These are phyloP conservation scores for Hanleya hanleyi DNA, from an alignment of 2,888 invertebrate genomes.

Conservation along the genomic window DNA sequence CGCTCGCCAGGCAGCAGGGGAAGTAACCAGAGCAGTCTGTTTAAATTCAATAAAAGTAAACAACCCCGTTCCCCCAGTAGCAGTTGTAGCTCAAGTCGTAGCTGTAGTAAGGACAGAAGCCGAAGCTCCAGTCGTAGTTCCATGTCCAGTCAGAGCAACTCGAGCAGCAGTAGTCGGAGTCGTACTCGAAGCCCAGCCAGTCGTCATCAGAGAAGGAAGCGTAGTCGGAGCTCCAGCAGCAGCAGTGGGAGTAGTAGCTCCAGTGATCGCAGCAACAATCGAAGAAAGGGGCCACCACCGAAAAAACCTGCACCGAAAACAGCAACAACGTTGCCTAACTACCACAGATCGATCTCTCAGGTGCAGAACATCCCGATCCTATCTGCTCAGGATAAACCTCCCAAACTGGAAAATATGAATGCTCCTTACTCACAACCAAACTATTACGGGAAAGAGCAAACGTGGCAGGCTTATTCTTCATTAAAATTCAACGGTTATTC, in stretches of 20 bases:
- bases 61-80: neutral
- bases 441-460: neutral
- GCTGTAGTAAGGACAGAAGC: no score
- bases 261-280: neutral
- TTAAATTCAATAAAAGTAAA: neutral
- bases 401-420: neutral
- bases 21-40: neutral
- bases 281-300: neutral
- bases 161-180: neutral
- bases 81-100: neutral
- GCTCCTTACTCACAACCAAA: neutral
- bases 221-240: neutral
- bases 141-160: neutral
- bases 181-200: neutral
- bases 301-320: neutral
- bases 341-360: neutral
- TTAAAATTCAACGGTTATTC: neutral
- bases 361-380: neutral
- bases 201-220: neutral
- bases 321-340: neutral
- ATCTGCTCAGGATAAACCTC: neutral
- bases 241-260: neutral
- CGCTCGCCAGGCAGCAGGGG: neutral
- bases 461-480: neutral
- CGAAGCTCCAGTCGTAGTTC: slow-evolving; percentile 3